Evolutionary conservation across 2,113 vertebrate species (phyloP).

Genomic region (Protomyctophum bolini): DNA sequence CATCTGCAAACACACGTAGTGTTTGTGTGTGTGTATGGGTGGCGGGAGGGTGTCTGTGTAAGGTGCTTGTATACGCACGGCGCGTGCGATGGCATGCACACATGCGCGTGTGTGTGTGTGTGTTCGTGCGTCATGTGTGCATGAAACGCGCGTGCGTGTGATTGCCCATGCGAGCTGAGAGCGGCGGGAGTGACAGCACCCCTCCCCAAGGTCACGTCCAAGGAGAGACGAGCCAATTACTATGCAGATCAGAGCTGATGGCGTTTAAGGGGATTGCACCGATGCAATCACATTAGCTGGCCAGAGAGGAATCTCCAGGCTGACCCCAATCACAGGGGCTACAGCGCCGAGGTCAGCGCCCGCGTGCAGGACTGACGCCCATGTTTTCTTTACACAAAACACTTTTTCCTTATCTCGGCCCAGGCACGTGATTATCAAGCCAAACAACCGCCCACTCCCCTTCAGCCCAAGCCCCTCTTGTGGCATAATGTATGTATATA

Average conservation of each 20-base stretch:
- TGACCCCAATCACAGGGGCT: slow-evolving; percentile 93
- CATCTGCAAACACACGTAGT: not conserved
- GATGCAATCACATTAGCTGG: slow-evolving; percentile 97
- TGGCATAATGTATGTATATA: slow-evolving; percentile 53
- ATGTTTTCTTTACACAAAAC: slow-evolving; percentile 79
- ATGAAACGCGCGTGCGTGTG: slow-evolving; percentile 31
- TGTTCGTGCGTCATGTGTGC: not conserved
- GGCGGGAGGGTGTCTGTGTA: slow-evolving; percentile 38
- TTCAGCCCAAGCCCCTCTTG: slow-evolving; percentile 31
- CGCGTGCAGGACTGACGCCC: slow-evolving; percentile 62
- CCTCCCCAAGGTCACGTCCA: slow-evolving; percentile 89
- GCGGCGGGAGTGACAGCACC: slow-evolving; percentile 86
- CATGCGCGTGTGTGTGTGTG: slow-evolving; percentile 3
- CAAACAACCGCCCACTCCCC: slow-evolving; percentile 63
- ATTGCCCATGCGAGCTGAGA: slow-evolving; percentile 71
- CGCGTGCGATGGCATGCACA: slow-evolving; percentile 14
- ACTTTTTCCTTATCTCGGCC: slow-evolving; percentile 74
- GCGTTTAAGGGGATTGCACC: slow-evolving; percentile 98
- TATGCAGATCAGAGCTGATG: slow-evolving; percentile 96
- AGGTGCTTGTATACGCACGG: slow-evolving; percentile 19
- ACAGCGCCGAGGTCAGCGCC: slow-evolving; percentile 73
- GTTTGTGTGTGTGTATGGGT: not conserved
- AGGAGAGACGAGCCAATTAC: slow-evolving; percentile 95
- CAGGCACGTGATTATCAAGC: slow-evolving; percentile 77
- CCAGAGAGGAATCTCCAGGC: slow-evolving; percentile 88